Percentiles rank a stretch among this genome's conserved stretches.
These are phyloP conservation scores for Montipora foliosa DNA, from an alignment of 64 coral and sea anemone genomes.

Conservation along the genomic window DNA sequence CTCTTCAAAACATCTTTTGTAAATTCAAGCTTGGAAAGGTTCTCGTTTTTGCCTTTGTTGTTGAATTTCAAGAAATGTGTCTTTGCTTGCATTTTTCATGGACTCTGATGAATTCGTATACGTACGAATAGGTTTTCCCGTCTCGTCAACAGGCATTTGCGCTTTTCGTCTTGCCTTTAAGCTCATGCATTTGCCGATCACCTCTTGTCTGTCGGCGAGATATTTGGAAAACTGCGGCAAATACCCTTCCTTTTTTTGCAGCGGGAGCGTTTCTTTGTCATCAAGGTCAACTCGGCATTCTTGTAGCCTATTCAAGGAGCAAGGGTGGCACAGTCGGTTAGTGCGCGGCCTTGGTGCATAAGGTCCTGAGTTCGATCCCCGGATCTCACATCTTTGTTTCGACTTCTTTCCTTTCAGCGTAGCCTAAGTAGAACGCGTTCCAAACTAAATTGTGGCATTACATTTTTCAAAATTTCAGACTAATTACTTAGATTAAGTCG, in stretches of 20 bases:
- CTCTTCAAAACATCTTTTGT: constrained; percentile 55
- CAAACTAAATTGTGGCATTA: too few relatives aligned
- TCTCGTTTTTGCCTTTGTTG: constrained; percentile 36
- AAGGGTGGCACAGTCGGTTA: too few relatives aligned
- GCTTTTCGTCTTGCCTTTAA: constrained; percentile 45
- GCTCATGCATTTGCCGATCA: constrained; percentile 43
- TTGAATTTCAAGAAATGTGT: constrained; percentile 7
- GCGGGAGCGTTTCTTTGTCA: constrained; percentile 13
- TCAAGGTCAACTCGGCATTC: neutral
- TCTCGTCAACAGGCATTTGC: neutral
- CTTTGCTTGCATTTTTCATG: constrained; percentile 46
- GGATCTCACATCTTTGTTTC: too few relatives aligned
- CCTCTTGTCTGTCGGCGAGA: constrained; percentile 7
- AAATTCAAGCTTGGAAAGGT: constrained; percentile 65
- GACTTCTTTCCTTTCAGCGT: too few relatives aligned
- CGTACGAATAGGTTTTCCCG: constrained; percentile 25
- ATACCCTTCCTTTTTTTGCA: constrained; percentile 27
- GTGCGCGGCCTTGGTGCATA: too few relatives aligned
- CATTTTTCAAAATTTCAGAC: too few relatives aligned
- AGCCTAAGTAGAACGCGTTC: too few relatives aligned
- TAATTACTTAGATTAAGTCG: too few relatives aligned
- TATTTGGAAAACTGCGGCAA: constrained; percentile 38
- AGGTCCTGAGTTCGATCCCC: too few relatives aligned
- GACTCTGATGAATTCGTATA: constrained; percentile 49
- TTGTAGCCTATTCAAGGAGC: neutral